Evolutionary conservation across 2,888 invertebrate genomes (phyloP).

Genomic region (Drosophila bunnanda): DNA sequence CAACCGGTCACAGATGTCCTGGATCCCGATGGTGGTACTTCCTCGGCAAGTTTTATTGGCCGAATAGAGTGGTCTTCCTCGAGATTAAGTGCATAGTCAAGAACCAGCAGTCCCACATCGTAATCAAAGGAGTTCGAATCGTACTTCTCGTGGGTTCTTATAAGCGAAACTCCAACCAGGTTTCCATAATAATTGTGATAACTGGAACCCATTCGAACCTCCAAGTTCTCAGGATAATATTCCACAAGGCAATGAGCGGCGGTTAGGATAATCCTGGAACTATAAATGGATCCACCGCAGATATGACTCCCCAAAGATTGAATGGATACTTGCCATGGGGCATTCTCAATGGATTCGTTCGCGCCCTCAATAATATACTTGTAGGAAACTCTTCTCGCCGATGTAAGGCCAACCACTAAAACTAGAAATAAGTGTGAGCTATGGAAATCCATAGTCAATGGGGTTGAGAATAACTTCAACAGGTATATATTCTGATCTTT

Average conservation of each 20-base stretch:
- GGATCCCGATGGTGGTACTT: background rate
- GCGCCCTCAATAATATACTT: constrained; percentile 6
- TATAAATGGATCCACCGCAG: constrained; percentile 18
- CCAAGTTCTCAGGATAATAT: background rate
- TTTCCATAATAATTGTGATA: background rate
- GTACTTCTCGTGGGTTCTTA: constrained; percentile 4
- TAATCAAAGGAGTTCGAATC: constrained; percentile 5
- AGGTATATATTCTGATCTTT: background rate
- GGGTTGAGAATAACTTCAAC: background rate
- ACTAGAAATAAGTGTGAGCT: background rate
- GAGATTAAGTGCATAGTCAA: background rate
- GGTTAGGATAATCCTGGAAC: constrained; percentile 8
- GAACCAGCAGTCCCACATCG: constrained; percentile 13
- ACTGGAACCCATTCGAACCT: constrained; percentile 8
- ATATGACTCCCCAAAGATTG: background rate
- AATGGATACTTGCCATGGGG: constrained; percentile 24
- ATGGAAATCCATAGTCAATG: background rate
- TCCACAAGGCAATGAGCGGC: constrained; percentile 10
- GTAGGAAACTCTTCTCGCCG: background rate
- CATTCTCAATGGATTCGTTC: constrained; percentile 1
- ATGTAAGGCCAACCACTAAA: background rate
- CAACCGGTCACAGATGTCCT: constrained; percentile 14
- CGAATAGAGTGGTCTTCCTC: background rate
- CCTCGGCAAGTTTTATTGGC: constrained; percentile 1
- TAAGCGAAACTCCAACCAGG: background rate